Evolutionary conservation across 2,888 invertebrate genomes (phyloP).

Genomic region (Meganola albula): DNA sequence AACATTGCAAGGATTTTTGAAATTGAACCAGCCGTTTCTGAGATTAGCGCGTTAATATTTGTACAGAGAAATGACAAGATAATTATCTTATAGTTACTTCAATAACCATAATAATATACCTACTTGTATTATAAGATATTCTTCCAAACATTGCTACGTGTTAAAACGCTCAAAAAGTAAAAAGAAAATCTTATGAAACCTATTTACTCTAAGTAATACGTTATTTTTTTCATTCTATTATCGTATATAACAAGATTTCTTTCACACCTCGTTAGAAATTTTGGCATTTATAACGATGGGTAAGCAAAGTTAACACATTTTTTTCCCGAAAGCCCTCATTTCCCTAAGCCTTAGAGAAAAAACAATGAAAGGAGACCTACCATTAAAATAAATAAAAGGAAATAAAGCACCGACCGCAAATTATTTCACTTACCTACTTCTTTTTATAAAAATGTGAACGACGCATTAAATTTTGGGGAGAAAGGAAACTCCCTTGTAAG

Average conservation of each 20-base stretch:
- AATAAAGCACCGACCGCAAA: conserved; percentile 74
- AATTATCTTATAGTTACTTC: too few relatives aligned
- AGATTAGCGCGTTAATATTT: too few relatives aligned
- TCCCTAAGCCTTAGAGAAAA: conserved; percentile 58
- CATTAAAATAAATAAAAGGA: conserved; percentile 78
- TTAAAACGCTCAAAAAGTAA: too few relatives aligned
- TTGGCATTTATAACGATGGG: conserved; percentile 55
- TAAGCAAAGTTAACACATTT: conserved; percentile 51
- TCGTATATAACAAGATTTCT: conserved; percentile 54
- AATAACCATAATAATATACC: too few relatives aligned
- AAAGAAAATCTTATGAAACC: too few relatives aligned
- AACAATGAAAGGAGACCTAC: conserved; percentile 70
- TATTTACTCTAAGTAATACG: too few relatives aligned
- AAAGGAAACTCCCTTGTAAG: conserved; percentile 78
- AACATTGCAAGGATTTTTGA: too few relatives aligned
- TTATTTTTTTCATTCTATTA: too few relatives aligned
- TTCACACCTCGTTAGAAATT: conserved; percentile 50
- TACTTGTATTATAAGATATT: too few relatives aligned
- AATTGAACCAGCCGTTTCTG: too few relatives aligned
- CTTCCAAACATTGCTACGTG: too few relatives aligned
- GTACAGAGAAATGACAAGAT: too few relatives aligned
- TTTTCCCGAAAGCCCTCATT: conserved; percentile 51
- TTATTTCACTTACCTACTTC: conserved; percentile 77
- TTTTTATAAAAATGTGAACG: conserved; percentile 78
- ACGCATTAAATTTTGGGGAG: conserved; percentile 78